phyloP scores from a whole-genome alignment of 2,113 vertebrate genomes.

The Bungarus multicinctus region DNA sequence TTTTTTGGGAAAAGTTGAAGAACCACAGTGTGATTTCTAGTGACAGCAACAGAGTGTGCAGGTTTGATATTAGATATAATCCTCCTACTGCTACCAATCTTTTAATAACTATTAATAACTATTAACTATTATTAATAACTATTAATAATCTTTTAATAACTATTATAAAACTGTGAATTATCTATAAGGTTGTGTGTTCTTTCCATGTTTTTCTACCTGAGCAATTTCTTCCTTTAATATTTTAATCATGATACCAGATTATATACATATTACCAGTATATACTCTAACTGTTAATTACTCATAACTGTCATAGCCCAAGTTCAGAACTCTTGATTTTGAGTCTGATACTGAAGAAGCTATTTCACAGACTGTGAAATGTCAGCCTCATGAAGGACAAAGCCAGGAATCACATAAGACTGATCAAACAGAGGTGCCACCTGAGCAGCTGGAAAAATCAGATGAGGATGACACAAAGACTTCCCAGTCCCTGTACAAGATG shows the following conservation, averaged over 20 bases:
- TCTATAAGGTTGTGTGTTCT: background rate
- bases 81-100: background rate
- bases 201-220: background rate
- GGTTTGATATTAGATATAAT: background rate
- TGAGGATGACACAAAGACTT: background rate
- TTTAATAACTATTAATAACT: background rate
- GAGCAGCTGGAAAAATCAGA: background rate
- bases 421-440: background rate
- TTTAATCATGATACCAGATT: background rate
- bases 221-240: background rate
- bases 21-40: background rate
- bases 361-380: background rate
- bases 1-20: background rate
- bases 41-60: background rate
- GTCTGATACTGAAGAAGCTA: background rate
- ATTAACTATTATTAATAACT: background rate
- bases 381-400: background rate
- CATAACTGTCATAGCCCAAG: background rate
- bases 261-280: background rate
- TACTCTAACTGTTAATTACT: background rate
- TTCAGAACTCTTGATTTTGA: background rate
- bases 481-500: background rate
- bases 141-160: background rate
- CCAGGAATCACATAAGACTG: background rate
- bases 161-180: background rate